These are phyloP conservation scores for Sebastes kiyomatsui DNA, from an alignment of 2,797 vertebrate species.

Conservation along the genomic window DNA sequence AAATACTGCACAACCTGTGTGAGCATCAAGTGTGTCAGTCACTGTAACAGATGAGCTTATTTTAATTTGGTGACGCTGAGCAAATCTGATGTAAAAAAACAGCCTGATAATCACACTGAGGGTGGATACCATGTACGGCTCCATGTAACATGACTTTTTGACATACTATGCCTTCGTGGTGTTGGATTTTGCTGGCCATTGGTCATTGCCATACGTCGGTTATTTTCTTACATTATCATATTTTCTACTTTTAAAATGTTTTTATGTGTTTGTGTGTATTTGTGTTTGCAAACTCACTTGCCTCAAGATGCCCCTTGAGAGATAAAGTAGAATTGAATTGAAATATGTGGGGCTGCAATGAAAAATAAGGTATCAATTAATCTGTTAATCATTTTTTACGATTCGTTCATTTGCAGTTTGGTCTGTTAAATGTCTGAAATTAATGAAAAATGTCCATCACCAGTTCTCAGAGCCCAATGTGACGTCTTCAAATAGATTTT, in stretches of 20 bases:
- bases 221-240: neutral
- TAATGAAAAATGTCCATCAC: neutral
- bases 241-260: neutral
- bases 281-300: neutral
- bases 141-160: neutral
- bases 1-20: conserved; percentile 32
- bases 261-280: neutral
- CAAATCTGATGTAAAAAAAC: conserved; percentile 22
- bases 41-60: conserved; percentile 13
- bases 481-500: neutral
- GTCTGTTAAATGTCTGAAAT: neutral
- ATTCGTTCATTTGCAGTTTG: neutral
- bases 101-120: neutral
- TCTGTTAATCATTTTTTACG: neutral
- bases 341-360: neutral
- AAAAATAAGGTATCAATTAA: neutral
- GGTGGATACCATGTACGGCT: neutral
- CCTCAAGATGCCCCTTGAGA: neutral
- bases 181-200: neutral
- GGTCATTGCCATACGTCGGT: neutral
- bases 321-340: neutral
- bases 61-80: conserved; percentile 15
- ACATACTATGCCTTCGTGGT: neutral
- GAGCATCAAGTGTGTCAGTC: conserved; percentile 21
- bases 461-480: neutral